Conservation (phyloP, 23 tunicate genomes). For the Styela plicata region DNA sequence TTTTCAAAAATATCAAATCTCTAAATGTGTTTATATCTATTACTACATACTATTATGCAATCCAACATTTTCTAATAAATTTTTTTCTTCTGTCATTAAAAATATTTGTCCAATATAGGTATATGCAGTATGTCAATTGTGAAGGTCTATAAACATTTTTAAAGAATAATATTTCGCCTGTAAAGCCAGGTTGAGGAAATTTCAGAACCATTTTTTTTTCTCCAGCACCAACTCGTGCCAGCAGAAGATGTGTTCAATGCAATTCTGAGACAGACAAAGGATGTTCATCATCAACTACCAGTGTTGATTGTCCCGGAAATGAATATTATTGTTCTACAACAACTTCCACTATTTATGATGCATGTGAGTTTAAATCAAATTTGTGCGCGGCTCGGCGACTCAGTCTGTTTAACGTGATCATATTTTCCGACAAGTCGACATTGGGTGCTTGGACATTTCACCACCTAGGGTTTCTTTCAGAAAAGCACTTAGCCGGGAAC, state of each 20-base stretch:
- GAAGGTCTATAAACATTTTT: too few relatives aligned
- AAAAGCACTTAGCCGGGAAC: too few relatives aligned
- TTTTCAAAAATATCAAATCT: too few relatives aligned
- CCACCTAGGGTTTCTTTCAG: too few relatives aligned
- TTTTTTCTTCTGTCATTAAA: neutral
- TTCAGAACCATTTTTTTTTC: neutral
- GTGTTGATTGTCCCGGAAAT: conserved; percentile 10
- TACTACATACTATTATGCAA: neutral
- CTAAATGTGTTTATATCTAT: too few relatives aligned
- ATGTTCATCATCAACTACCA: conserved; percentile 15
- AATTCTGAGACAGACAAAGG: conserved; percentile 7
- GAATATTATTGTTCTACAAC: neutral
- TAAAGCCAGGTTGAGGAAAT: neutral
- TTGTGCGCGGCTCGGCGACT: too few relatives aligned
- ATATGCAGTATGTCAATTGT: too few relatives aligned
- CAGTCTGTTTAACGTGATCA: too few relatives aligned
- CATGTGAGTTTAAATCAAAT: neutral
- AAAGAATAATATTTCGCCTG: too few relatives aligned
- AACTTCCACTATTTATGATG: neutral
- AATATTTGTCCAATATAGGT: too few relatives aligned
- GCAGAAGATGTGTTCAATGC: conserved; percentile 32
- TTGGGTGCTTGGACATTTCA: too few relatives aligned
- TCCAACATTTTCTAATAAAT: neutral
- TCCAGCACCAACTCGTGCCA: neutral
- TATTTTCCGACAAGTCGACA: too few relatives aligned